These are phyloP conservation scores for Oncopodura yosiiana DNA, from an alignment of 1,140 invertebrate species.

Conservation along the genomic window DNA sequence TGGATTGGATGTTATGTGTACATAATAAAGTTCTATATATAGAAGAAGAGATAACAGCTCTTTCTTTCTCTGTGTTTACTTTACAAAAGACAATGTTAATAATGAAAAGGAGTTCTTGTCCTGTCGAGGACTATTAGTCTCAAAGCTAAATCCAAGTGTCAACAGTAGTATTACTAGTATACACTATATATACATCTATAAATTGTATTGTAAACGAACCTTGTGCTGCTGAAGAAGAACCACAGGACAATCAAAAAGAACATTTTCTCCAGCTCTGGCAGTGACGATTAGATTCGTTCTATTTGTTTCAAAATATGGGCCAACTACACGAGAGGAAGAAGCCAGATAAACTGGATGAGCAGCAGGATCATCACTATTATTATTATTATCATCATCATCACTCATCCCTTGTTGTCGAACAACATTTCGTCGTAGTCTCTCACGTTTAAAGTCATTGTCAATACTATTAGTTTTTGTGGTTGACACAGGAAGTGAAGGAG, in stretches of 20 bases:
- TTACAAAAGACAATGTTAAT: too few species aligned
- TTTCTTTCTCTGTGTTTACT: too few species aligned
- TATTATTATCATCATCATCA: too few species aligned
- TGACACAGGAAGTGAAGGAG: not conserved
- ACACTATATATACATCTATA: not conserved
- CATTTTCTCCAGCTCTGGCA: conserved; percentile 45
- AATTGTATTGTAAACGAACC: conserved; percentile 38
- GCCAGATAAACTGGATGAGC: conserved; percentile 27
- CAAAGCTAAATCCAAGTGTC: too few species aligned
- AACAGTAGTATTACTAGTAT: too few species aligned
- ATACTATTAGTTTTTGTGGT: not conserved
- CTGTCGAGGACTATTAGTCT: too few species aligned
- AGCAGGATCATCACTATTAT: conserved; percentile 1
- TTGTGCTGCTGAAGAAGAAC: conserved; percentile 47
- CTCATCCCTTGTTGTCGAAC: too few species aligned
- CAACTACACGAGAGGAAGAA: conserved; percentile 46
- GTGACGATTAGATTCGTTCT: conserved; percentile 45
- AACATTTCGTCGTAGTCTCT: not conserved
- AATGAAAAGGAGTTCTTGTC: too few species aligned
- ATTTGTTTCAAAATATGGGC: conserved; percentile 67
- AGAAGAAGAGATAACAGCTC: too few species aligned
- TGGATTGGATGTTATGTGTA: too few species aligned
- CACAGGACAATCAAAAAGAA: conserved; percentile 47
- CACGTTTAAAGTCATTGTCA: conserved; percentile 5
- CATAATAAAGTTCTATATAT: too few species aligned